A percentile compares a stretch with the other conserved stretches of the same genome.
phyloP scores from a whole-genome alignment of 2,888 invertebrate genomes.

The Scaptomyza reducta region DNA sequence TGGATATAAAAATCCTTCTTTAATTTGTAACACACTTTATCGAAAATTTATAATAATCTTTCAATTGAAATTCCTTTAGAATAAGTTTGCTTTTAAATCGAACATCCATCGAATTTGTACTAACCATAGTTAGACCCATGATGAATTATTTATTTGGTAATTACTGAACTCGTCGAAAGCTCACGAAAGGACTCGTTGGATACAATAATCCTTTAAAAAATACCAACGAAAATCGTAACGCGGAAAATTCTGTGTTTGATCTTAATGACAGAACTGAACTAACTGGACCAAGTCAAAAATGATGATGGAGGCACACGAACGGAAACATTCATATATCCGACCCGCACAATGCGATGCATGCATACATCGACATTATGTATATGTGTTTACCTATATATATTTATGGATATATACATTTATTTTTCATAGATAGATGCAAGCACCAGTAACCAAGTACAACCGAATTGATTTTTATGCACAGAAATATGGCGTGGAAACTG shows the following conservation, averaged over 20 bases:
- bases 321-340: slow-evolving; percentile 63
- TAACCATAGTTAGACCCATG: slow-evolving; percentile 74
- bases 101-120: slow-evolving; percentile 11
- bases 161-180: background rate
- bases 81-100: background rate
- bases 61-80: background rate
- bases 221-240: slow-evolving; percentile 28
- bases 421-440: slow-evolving; percentile 8
- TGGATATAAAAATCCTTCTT: too few relatives aligned
- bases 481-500: slow-evolving; percentile 60
- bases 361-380: slow-evolving; percentile 37
- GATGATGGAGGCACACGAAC: slow-evolving; percentile 70
- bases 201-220: slow-evolving; percentile 20
- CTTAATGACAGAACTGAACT: slow-evolving; percentile 80
- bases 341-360: slow-evolving; percentile 48
- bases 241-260: slow-evolving; percentile 71
- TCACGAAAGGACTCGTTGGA: background rate
- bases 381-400: background rate
- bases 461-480: slow-evolving; percentile 45
- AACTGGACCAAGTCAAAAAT: slow-evolving; percentile 78
- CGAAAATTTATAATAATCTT: background rate
- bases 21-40: background rate
- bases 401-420: slow-evolving; percentile 14
- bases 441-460: slow-evolving; percentile 43
- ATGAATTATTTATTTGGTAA: slow-evolving; percentile 16